Conservation (phyloP, 2,113 vertebrate species). For the Melozone crissalis region DNA sequence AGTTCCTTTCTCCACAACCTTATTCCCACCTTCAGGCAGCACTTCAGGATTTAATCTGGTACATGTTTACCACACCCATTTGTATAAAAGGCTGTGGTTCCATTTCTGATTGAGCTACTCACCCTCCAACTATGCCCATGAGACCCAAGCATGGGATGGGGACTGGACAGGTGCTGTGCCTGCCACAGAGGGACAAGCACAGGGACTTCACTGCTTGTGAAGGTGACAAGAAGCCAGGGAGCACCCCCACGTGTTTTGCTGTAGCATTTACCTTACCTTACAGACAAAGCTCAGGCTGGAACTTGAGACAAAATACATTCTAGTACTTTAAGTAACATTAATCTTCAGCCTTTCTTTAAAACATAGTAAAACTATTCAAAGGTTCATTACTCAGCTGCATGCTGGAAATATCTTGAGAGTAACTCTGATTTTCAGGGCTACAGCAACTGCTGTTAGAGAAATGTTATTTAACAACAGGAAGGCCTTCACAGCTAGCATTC, state of each 20-base stretch:
- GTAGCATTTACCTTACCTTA: not conserved
- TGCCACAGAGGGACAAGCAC: not conserved
- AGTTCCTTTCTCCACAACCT: not conserved
- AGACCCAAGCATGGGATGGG: not conserved
- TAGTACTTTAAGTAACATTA: not conserved
- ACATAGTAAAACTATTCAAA: not conserved
- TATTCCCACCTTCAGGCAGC: not conserved
- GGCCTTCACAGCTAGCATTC: not conserved
- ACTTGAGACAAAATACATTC: not conserved
- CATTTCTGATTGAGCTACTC: not conserved
- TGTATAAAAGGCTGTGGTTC: not conserved
- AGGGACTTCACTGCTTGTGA: not conserved
- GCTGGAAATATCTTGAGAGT: not conserved
- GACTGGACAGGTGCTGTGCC: not conserved
- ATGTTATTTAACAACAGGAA: not conserved
- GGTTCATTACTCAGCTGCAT: not conserved
- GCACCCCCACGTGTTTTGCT: fast-evolving
- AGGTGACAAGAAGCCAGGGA: not conserved
- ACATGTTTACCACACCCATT: not conserved
- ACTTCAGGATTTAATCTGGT: not conserved
- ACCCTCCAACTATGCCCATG: not conserved
- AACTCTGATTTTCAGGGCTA: not conserved
- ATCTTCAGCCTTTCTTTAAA: not conserved
- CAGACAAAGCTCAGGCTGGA: not conserved
- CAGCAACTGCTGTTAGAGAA: not conserved